These are phyloP conservation scores for Chitala chitala DNA, from an alignment of 2,113 vertebrate species.

Conservation along the genomic window DNA sequence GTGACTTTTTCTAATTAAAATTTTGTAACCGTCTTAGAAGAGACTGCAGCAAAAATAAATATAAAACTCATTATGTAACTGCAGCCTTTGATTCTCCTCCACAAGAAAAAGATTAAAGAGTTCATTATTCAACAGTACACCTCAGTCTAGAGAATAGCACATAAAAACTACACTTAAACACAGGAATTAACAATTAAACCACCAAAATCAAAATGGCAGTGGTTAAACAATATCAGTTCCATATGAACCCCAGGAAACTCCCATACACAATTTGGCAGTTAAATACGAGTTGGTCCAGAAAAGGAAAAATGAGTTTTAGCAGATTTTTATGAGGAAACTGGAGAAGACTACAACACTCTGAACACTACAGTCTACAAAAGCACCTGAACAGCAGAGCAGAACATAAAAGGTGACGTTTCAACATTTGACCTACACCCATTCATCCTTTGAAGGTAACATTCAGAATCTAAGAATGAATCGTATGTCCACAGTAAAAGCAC, in stretches of 20 bases:
- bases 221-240: neutral
- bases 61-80: neutral
- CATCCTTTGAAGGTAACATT: slow-evolving; percentile 19
- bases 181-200: slow-evolving; percentile 7
- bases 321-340: neutral
- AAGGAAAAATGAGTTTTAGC: neutral
- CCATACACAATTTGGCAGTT: slow-evolving; percentile 9
- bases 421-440: neutral
- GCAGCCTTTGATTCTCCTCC: neutral
- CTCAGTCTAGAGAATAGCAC: too few species aligned
- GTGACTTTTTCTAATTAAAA: neutral
- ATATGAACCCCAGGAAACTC: slow-evolving; percentile 1
- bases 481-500: neutral
- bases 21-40: too few species aligned
- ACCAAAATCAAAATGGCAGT: too few species aligned
- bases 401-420: neutral
- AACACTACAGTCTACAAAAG: neutral
- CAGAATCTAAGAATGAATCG: neutral
- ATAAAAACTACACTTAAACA: too few species aligned
- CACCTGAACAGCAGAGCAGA: slow-evolving; percentile 6
- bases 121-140: neutral
- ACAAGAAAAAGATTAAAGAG: slow-evolving; percentile 3
- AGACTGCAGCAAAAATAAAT: neutral
- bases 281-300: neutral
- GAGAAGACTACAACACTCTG: neutral